phyloP scores from a whole-genome alignment of 37 sponge, comb jelly and placozoan genomes.

The Aplysina aerophoba region DNA sequence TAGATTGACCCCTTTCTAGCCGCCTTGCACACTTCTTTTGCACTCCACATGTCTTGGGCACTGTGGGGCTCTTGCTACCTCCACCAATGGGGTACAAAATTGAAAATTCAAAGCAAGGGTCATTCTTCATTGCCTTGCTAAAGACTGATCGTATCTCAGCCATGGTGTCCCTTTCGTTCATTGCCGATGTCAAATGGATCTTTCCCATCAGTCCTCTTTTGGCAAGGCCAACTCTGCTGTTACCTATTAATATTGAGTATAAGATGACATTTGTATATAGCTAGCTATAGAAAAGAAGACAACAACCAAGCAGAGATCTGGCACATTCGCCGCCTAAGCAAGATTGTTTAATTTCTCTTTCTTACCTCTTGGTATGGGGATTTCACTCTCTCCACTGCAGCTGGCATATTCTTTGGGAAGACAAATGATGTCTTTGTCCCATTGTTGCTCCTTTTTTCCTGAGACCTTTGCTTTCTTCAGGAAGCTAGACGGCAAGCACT shows the following conservation, averaged over 20 bases:
- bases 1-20: neutral
- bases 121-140: neutral
- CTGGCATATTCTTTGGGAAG: too few relatives aligned
- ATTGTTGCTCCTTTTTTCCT: too few relatives aligned
- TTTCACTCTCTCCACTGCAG: too few relatives aligned
- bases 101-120: neutral
- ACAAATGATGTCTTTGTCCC: too few relatives aligned
- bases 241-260: neutral
- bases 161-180: neutral
- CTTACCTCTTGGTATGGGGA: too few relatives aligned
- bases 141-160: neutral
- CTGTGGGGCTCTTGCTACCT: neutral
- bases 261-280: too few relatives aligned
- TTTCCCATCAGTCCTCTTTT: neutral
- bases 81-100: neutral
- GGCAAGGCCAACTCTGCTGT: slow-evolving; percentile 5
- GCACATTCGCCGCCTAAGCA: too few relatives aligned
- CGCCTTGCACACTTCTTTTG: neutral
- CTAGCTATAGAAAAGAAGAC: too few relatives aligned
- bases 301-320: too few relatives aligned
- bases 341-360: too few relatives aligned
- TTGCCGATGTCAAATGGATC: neutral
- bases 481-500: too few relatives aligned
- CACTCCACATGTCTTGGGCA: neutral
- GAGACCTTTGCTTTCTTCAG: too few relatives aligned